These are phyloP conservation scores for Zapornia atra DNA, from an alignment of 2,113 vertebrate genomes.

Conservation along the genomic window DNA sequence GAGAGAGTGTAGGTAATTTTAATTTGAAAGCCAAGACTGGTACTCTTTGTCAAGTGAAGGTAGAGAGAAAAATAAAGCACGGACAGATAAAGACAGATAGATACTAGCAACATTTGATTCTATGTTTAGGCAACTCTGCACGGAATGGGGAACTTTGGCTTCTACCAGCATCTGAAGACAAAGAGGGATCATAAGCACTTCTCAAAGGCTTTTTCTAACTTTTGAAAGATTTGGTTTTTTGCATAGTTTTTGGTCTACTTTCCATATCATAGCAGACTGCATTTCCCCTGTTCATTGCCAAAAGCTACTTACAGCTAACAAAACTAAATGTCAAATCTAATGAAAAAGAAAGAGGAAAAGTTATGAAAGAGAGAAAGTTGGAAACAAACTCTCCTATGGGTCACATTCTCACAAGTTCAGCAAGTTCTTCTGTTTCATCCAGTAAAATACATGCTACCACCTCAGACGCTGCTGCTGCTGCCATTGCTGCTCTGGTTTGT, in stretches of 20 bases:
- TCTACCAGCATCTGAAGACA: not conserved
- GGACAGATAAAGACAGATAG: not conserved
- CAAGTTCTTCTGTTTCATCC: constrained; percentile 32
- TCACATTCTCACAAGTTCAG: not conserved
- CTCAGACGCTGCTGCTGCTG: not conserved
- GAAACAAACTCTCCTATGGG: not conserved
- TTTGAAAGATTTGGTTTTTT: not conserved
- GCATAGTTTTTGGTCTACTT: not conserved
- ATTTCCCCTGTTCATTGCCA: not conserved
- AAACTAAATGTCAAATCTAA: not conserved
- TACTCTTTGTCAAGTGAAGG: not conserved
- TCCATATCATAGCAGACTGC: not conserved
- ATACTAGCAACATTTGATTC: not conserved
- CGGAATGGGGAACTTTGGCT: not conserved
- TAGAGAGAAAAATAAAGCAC: not conserved
- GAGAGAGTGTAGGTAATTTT: not conserved
- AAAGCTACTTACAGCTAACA: not conserved
- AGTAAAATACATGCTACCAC: not conserved
- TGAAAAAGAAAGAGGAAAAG: constrained; percentile 37
- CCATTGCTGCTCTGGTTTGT: not conserved
- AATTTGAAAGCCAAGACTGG: not conserved
- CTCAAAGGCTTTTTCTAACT: not conserved
- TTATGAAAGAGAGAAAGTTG: constrained; percentile 7
- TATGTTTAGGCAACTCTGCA: not conserved
- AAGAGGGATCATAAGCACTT: not conserved